A percentile compares a stretch with the other conserved stretches of the same genome.
phyloP scores from a whole-genome alignment of 2,888 invertebrate species.

The Strigamia crassipes region DNA sequence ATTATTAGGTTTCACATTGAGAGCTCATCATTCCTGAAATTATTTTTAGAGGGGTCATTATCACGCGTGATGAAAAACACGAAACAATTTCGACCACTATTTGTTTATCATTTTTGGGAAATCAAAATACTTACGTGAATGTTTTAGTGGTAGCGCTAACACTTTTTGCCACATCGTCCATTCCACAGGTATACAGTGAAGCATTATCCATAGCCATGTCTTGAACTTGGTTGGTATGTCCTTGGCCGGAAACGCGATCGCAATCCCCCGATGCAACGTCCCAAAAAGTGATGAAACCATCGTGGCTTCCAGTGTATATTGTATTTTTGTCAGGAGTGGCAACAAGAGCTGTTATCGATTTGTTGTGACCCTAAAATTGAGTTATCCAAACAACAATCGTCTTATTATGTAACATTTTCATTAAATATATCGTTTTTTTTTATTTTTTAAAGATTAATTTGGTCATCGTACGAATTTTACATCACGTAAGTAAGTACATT shows the following conservation, averaged over 20 bases:
- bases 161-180: conserved; percentile 84
- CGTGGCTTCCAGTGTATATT: conserved; percentile 91
- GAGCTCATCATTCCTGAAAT: conserved; percentile 16
- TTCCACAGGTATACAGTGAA: conserved; percentile 81
- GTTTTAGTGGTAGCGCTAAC: conserved; percentile 62
- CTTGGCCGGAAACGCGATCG: conserved; percentile 77
- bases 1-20: neutral
- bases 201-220: conserved; percentile 75
- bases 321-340: conserved; percentile 73
- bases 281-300: conserved; percentile 87
- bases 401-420: neutral
- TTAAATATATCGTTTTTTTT: too few relatives aligned
- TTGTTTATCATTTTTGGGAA: conserved; percentile 49
- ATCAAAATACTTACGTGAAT: conserved; percentile 62
- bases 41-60: conserved; percentile 1
- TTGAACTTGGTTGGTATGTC: conserved; percentile 95
- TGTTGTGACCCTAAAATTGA: conserved; percentile 81
- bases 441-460: too few relatives aligned
- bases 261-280: conserved; percentile 79
- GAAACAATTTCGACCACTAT: conserved; percentile 13
- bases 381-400: conserved; percentile 52
- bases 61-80: neutral
- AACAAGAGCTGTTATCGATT: conserved; percentile 90
- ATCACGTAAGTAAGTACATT: too few relatives aligned
- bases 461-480: too few relatives aligned